Evolutionary conservation across 2,888 invertebrate species (phyloP).

Genomic region (Ditylenchus weischeri): DNA sequence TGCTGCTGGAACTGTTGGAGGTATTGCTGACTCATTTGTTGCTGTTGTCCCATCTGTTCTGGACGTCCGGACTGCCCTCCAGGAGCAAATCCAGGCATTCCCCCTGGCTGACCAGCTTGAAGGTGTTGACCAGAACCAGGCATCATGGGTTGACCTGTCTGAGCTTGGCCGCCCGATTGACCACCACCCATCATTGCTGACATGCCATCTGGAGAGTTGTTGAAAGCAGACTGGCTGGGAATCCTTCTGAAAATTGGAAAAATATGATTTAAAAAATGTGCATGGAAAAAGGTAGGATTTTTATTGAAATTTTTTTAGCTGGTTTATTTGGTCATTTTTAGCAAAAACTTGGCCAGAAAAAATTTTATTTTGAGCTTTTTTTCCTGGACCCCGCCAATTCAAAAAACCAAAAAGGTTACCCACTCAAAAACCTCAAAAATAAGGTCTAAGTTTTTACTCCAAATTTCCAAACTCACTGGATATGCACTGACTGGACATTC

Average conservation of each 20-base stretch:
- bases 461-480: neutral
- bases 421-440: too few relatives aligned
- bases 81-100: neutral
- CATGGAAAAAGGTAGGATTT: conserved; percentile 1
- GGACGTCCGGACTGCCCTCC: neutral
- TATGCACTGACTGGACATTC: conserved; percentile 2
- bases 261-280: neutral
- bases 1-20: conserved; percentile 13
- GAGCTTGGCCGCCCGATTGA: neutral
- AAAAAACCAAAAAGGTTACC: too few relatives aligned
- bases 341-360: too few relatives aligned
- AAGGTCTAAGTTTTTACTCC: too few relatives aligned
- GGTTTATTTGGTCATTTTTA: too few relatives aligned
- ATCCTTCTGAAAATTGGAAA: conserved; percentile 18
- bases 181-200: neutral
- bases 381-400: too few relatives aligned
- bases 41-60: neutral
- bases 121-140: neutral
- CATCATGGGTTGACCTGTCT: neutral
- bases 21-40: conserved; percentile 17
- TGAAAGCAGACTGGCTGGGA: conserved; percentile 25
- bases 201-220: neutral
- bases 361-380: too few relatives aligned
- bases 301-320: neutral
- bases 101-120: conserved; percentile 9